phyloP scores from a whole-genome alignment of 1,140 invertebrate genomes.

The Limonius californicus region DNA sequence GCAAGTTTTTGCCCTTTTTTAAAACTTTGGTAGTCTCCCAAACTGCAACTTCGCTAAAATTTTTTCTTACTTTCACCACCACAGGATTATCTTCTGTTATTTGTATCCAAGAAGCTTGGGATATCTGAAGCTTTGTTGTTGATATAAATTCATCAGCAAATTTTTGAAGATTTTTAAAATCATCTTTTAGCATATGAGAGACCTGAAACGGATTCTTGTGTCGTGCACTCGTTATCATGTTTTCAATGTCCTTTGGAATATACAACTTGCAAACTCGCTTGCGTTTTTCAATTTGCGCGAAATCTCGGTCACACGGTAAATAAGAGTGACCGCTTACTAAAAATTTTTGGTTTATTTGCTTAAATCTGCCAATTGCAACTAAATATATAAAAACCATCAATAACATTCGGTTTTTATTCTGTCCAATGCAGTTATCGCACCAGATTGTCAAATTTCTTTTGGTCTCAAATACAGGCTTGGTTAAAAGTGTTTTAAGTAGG shows the following conservation, averaged over 20 bases:
- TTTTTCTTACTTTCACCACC: too few relatives aligned
- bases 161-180: too few relatives aligned
- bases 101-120: too few relatives aligned
- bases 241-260: slow-evolving; percentile 14
- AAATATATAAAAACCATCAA: not conserved
- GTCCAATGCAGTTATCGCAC: not conserved
- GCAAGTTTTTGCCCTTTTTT: too few relatives aligned
- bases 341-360: not conserved
- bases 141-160: too few relatives aligned
- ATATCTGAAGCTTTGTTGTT: too few relatives aligned
- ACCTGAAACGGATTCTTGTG: too few relatives aligned
- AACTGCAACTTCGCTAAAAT: too few relatives aligned
- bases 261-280: not conserved
- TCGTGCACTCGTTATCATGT: too few relatives aligned
- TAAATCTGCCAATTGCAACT: not conserved
- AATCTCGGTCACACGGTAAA: slow-evolving; percentile 9
- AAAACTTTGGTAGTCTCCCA: too few relatives aligned
- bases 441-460: not conserved
- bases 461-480: not conserved
- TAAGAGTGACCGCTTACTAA: slow-evolving; percentile 11
- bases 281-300: slow-evolving; percentile 8
- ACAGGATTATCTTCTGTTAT: too few relatives aligned
- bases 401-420: not conserved
- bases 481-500: not conserved
- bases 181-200: too few relatives aligned